Conservation (phyloP, 2,113 vertebrate genomes). For the Neodontobutis hainanensis region DNA sequence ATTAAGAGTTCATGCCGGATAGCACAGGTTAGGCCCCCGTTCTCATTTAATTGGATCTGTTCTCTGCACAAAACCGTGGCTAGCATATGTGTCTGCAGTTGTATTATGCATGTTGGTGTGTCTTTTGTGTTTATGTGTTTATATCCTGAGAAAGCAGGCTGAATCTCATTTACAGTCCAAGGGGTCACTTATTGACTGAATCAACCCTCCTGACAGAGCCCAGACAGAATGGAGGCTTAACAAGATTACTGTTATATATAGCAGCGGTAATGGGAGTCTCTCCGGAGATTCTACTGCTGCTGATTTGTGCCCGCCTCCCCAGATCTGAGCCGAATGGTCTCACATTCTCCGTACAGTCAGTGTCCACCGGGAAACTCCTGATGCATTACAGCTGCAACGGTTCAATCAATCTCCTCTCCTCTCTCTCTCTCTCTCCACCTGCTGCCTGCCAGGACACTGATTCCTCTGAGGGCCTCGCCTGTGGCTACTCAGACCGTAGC, state of each 20-base stretch:
- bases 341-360: constrained; percentile 48
- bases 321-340: constrained; percentile 50
- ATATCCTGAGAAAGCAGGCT: constrained; percentile 30
- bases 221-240: constrained; percentile 69
- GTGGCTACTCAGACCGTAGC: constrained; percentile 15
- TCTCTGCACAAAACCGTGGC: constrained; percentile 2
- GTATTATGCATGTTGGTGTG: constrained; percentile 4
- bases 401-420: constrained; percentile 70
- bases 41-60: constrained; percentile 41
- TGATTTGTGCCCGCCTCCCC: constrained; percentile 62
- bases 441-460: constrained; percentile 50
- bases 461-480: constrained; percentile 37
- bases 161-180: constrained; percentile 72
- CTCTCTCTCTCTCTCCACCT: constrained; percentile 36
- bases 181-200: constrained; percentile 74
- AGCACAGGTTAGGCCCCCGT: constrained; percentile 31
- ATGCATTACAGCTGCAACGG: constrained; percentile 67
- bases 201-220: constrained; percentile 56
- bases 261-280: constrained; percentile 69
- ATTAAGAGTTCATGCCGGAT: constrained; percentile 43
- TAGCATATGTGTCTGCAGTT: constrained; percentile 4
- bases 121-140: constrained; percentile 20
- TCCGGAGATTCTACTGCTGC: constrained; percentile 56
- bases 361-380: constrained; percentile 61
- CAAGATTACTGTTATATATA: constrained; percentile 76